phyloP scores from a whole-genome alignment of 1,140 invertebrate species.

The Ceratina calcarata region DNA sequence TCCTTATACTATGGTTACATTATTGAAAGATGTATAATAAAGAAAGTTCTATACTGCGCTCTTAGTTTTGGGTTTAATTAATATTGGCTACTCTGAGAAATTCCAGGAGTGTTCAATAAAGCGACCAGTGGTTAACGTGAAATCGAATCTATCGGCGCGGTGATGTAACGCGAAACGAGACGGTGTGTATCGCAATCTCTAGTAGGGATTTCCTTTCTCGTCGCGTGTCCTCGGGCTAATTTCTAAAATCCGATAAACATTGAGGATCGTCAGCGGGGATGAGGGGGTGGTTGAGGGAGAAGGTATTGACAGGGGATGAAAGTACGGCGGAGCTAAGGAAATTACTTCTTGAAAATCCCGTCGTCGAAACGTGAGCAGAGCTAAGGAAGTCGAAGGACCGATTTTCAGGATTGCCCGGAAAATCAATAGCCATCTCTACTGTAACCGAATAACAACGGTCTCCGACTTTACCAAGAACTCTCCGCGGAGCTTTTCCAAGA shows the following conservation, averaged over 20 bases:
- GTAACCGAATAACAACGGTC: constrained; percentile 34
- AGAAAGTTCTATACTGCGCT: no score
- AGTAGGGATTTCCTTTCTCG: constrained; percentile 9
- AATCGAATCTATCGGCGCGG: not conserved
- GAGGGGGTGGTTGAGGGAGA: not conserved
- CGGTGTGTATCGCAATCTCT: not conserved
- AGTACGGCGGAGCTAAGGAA: constrained; percentile 31
- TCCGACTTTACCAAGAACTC: constrained; percentile 2
- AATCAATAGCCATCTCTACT: constrained; percentile 48
- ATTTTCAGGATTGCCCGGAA: constrained; percentile 46
- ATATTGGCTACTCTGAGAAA: not conserved
- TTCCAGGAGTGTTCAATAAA: not conserved
- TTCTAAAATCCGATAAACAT: constrained; percentile 48
- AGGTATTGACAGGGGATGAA: constrained; percentile 31
- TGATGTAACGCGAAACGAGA: not conserved
- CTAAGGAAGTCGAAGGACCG: constrained; percentile 25
- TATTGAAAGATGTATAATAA: not conserved
- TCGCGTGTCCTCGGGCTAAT: constrained; percentile 37
- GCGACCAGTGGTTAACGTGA: not conserved
- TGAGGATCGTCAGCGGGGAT: not conserved
- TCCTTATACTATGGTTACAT: no score
- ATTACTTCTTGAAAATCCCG: constrained; percentile 52
- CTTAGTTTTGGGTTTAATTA: not conserved
- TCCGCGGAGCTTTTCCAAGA: not conserved
- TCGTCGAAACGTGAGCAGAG: constrained; percentile 13